Evolutionary conservation across 2,113 vertebrate genomes (phyloP), one percentile per base, ranked within the genome.

Genomic region (Crocuta crocuta): DNA sequence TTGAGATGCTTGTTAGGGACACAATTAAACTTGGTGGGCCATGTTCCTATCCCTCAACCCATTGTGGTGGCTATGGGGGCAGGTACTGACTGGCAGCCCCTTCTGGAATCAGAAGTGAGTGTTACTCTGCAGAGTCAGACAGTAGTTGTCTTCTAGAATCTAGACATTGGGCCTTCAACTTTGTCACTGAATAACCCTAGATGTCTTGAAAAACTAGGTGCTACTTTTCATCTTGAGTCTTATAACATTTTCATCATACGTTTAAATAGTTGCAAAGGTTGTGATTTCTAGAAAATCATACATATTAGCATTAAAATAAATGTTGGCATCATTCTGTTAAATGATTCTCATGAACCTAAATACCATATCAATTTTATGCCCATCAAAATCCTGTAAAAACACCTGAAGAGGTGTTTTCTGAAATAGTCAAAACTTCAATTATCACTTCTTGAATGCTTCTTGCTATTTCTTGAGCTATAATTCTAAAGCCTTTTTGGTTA

Each of bases 351-450:
- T 26, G 80, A 53, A 33, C 63, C 74, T 78, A 86, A 92, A 61
- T 86, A 21, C n/a, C 28, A n/a, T 33, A 50, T 45, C 35, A n/a
- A 50, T 43, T 76, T 90, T 86, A 71, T 90, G 33, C 21, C 66
- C 74, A 87, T 71, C 50, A 90, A 48, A 87, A 92, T 73, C 74
- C 48, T 74, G 68, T 91, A 15, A 70, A 82, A 90, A 68, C 43
- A 61, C 31, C 53, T 7, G 21, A 76, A 63, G 55, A 33, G 31
- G 33, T n/a, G 58, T 89, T 80, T 93, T 82, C 43, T 33, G 61
- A 17, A 31, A 21, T 10, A 45, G 24, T 35, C 16, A n/a, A 74
- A 48, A n/a, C n/a, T 71, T 9, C 35, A 53, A 15, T 33, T 24
- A 31, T 55, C 66, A 70, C 28, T 63, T 43, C 45, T 17, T 55